A percentile compares a stretch with the other conserved stretches of the same genome.
Conservation (phyloP, 2,113 vertebrate species). For the Myrmecophaga tridactyla region DNA sequence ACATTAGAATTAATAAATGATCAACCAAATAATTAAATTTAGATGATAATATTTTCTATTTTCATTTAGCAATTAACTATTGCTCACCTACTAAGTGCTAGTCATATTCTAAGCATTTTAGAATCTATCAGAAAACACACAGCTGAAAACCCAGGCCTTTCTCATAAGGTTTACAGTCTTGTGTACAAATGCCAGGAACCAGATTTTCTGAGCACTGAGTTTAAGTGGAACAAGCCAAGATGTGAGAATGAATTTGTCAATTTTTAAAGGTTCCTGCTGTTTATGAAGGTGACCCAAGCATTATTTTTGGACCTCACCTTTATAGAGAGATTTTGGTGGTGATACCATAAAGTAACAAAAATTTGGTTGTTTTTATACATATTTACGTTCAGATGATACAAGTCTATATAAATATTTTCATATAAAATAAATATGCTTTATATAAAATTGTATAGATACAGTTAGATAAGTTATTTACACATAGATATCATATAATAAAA, state of each 20-base stretch:
- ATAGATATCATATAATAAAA: too few species aligned
- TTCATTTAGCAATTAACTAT: neutral
- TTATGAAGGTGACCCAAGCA: neutral
- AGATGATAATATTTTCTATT: neutral
- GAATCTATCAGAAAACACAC: neutral
- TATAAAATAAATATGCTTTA: too few species aligned
- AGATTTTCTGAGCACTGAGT: neutral
- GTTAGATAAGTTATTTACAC: too few species aligned
- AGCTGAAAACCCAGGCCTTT: neutral
- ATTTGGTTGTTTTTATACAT: too few species aligned
- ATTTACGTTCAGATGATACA: too few species aligned
- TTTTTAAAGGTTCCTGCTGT: neutral
- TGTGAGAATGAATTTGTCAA: neutral
- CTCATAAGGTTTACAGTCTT: neutral
- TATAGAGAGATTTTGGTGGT: too few species aligned
- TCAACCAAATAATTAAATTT: neutral
- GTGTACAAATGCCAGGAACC: neutral
- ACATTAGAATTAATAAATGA: neutral
- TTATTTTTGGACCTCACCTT: too few species aligned
- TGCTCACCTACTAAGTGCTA: neutral
- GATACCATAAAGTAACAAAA: too few species aligned
- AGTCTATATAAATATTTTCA: too few species aligned
- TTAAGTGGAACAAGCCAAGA: neutral
- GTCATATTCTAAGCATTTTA: neutral
- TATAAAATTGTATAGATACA: too few species aligned